A percentile compares a stretch with the other conserved stretches of the same genome.
Evolutionary conservation across 2,888 invertebrate species (phyloP).

Genomic region (Tenthredo livida): DNA sequence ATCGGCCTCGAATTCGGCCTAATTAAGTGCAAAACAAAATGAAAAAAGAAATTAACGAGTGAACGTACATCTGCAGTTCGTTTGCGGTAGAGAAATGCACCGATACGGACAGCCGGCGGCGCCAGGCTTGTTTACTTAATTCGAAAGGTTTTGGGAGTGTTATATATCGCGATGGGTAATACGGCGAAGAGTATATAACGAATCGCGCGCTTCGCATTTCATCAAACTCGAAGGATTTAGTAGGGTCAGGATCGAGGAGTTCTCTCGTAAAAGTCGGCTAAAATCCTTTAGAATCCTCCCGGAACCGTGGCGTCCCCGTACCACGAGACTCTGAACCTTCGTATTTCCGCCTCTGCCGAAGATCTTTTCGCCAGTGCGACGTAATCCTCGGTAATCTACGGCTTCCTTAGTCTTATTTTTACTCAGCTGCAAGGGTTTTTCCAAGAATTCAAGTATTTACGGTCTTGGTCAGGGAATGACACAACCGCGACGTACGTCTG

Average conservation of each 20-base stretch:
- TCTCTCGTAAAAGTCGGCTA: constrained; percentile 25
- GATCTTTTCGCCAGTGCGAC: neutral
- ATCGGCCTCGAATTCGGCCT: too few relatives aligned
- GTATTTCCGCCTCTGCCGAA: neutral
- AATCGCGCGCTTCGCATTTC: constrained; percentile 31
- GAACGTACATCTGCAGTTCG: too few relatives aligned
- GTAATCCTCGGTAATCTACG: constrained; percentile 48
- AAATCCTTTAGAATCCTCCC: constrained; percentile 27
- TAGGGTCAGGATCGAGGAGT: constrained; percentile 28
- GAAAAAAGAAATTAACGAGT: too few relatives aligned
- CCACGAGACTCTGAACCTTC: neutral
- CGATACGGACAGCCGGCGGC: neutral
- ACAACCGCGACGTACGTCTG: neutral
- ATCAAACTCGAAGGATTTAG: constrained; percentile 40
- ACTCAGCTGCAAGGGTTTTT: neutral
- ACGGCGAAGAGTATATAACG: constrained; percentile 16
- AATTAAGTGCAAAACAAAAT: too few relatives aligned
- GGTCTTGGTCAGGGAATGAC: constrained; percentile 8
- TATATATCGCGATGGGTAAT: too few relatives aligned
- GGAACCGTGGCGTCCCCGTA: neutral
- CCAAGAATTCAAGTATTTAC: neutral
- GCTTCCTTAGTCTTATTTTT: constrained; percentile 37
- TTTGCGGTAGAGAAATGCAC: neutral
- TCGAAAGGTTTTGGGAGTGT: neutral
- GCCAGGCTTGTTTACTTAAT: constrained; percentile 22